Conservation (phyloP, 2,888 invertebrate species). For the Cephus runcator region DNA sequence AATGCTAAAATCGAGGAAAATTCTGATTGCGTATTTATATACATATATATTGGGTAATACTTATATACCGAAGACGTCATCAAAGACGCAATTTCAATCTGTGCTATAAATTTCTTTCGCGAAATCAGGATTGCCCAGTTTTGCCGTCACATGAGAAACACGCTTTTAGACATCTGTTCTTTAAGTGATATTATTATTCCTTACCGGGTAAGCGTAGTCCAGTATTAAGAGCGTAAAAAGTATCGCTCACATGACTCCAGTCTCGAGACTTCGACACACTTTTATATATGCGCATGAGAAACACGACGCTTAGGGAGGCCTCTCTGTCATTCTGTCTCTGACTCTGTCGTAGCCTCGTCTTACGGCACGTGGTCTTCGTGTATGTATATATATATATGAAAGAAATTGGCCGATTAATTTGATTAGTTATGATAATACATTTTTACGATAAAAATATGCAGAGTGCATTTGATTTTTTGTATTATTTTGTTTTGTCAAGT, state of each 20-base stretch:
- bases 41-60: neutral
- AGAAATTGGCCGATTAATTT: neutral
- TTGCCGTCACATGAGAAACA: neutral
- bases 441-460: neutral
- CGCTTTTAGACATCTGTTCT: neutral
- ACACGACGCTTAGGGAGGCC: neutral
- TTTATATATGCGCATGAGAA: neutral
- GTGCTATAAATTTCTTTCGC: neutral
- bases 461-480: neutral
- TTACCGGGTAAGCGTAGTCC: neutral
- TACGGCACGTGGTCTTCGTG: neutral
- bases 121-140: neutral
- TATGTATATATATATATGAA: neutral
- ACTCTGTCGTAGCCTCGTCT: neutral
- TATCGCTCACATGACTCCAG: conserved; percentile 1
- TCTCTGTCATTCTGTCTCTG: neutral
- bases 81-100: neutral
- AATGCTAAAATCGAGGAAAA: neutral
- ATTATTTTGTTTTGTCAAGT: neutral
- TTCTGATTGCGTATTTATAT: neutral
- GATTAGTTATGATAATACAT: neutral
- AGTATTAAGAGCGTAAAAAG: neutral
- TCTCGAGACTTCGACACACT: neutral
- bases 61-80: neutral
- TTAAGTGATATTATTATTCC: neutral